Evolutionary conservation across 53 echinoderm and acorn worm genomes (phyloP).

Genomic region (Henricia sp.): DNA sequence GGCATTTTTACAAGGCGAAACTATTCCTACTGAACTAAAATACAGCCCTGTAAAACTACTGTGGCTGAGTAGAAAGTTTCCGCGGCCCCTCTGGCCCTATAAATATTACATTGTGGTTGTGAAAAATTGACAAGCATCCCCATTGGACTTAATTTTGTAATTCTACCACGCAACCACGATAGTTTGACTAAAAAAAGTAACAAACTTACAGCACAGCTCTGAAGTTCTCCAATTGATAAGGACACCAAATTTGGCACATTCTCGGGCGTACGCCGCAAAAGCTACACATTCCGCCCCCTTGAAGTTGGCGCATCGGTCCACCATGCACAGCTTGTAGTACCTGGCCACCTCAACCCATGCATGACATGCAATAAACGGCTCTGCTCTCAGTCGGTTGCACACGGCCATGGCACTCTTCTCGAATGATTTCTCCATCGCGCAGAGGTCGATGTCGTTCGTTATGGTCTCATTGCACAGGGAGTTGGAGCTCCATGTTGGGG

Average conservation of each 20-base stretch:
- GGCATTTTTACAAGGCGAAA: too few species aligned
- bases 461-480: not conserved
- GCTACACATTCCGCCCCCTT: conserved; percentile 36
- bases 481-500: conserved; percentile 4
- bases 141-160: not conserved
- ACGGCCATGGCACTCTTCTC: conserved; percentile 11
- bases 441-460: not conserved
- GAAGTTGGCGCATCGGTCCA: not conserved
- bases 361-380: conserved; percentile 53
- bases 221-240: conserved; percentile 37
- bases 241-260: conserved; percentile 26
- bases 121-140: not conserved
- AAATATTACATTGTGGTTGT: not conserved
- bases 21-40: too few species aligned
- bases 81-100: not conserved
- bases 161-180: not conserved
- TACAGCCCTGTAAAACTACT: not conserved
- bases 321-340: conserved; percentile 55
- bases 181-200: not conserved
- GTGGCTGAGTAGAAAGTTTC: not conserved
- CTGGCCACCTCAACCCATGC: conserved; percentile 21
- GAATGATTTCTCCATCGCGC: not conserved
- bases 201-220: conserved; percentile 60
- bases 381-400: conserved; percentile 11
- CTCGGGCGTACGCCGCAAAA: conserved; percentile 48